A percentile compares a stretch with the other conserved stretches of the same genome.
These are phyloP conservation scores for Zootoca vivipara DNA, from an alignment of 2,113 vertebrate genomes.

Conservation along the genomic window DNA sequence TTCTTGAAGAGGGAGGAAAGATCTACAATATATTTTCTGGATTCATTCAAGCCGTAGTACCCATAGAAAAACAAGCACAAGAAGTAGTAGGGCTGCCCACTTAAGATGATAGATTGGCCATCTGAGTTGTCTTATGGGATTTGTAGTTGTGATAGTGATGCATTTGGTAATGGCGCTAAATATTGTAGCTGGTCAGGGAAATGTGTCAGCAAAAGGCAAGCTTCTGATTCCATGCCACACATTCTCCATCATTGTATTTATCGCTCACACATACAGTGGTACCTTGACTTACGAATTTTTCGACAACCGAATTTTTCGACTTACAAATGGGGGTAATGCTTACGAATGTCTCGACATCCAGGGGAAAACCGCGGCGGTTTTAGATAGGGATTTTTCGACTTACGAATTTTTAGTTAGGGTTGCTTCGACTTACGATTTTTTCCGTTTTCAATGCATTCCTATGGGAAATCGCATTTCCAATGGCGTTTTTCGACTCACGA, in stretches of 20 bases:
- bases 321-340: too few species aligned
- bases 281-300: too few species aligned
- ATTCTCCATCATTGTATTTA: not conserved
- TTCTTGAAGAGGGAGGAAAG: not conserved
- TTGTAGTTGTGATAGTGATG: not conserved
- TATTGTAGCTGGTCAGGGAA: not conserved
- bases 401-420: too few species aligned
- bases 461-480: too few species aligned
- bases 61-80: not conserved
- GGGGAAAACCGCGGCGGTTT: too few species aligned
- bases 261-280: too few species aligned
- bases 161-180: not conserved
- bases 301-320: too few species aligned
- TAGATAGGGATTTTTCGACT: too few species aligned
- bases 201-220: not conserved
- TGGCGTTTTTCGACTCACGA: too few species aligned
- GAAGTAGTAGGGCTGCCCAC: not conserved
- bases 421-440: too few species aligned
- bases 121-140: not conserved
- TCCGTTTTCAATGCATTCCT: too few species aligned
- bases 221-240: not conserved
- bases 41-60: not conserved
- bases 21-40: not conserved
- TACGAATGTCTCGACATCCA: too few species aligned
- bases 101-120: not conserved